A percentile compares a stretch with the other conserved stretches of the same genome.
These are phyloP conservation scores for Heliconius erato DNA, from an alignment of 2,888 invertebrate genomes.

Conservation along the genomic window DNA sequence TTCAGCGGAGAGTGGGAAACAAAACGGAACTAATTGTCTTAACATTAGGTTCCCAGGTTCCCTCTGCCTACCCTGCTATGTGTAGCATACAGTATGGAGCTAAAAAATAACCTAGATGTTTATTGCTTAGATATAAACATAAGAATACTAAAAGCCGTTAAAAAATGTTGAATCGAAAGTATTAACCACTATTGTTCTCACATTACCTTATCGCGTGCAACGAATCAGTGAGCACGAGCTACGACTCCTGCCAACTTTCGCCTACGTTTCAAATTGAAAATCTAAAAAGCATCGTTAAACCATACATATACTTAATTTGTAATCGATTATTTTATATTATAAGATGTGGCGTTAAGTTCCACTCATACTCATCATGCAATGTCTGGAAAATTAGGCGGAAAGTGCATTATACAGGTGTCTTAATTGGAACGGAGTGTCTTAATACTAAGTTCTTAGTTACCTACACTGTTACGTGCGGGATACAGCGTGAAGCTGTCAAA, in stretches of 20 bases:
- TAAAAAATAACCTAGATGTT: not conserved
- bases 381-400: not conserved
- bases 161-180: slow-evolving; percentile 29
- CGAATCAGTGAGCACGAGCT: slow-evolving; percentile 83
- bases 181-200: slow-evolving; percentile 48
- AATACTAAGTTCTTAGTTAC: too few species aligned
- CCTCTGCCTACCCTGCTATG: not conserved
- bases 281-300: slow-evolving; percentile 37
- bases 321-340: not conserved
- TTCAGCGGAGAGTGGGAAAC: not conserved
- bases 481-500: not conserved
- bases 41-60: not conserved
- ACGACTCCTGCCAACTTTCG: slow-evolving; percentile 57
- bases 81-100: too few species aligned
- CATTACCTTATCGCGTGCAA: slow-evolving; percentile 75
- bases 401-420: not conserved
- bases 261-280: slow-evolving; percentile 42
- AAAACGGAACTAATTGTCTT: not conserved
- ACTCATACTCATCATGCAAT: not conserved
- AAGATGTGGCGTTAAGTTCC: not conserved
- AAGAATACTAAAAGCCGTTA: not conserved
- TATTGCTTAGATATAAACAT: not conserved
- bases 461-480: not conserved
- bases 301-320: not conserved
- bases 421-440: too few species aligned